These are phyloP conservation scores for Damaliscus lunatus DNA, from an alignment of 2,113 vertebrate species.

Conservation along the genomic window DNA sequence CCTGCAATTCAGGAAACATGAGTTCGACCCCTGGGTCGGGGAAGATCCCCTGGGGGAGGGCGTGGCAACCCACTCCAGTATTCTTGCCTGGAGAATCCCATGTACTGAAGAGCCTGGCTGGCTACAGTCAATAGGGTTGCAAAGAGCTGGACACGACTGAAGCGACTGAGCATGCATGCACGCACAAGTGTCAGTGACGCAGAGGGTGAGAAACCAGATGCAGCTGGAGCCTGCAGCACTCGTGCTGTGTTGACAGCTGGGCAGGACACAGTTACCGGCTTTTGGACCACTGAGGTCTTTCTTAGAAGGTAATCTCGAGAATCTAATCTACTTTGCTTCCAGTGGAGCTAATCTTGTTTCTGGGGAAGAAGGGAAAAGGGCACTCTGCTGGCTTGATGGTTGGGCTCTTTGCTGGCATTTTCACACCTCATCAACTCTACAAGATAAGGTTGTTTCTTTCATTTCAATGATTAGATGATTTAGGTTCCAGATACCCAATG, in stretches of 20 bases:
- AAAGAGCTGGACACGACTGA: not conserved
- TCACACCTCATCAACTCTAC: not conserved
- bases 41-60: not conserved
- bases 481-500: not conserved
- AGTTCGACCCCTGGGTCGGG: not conserved
- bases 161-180: not conserved
- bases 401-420: not conserved
- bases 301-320: too few species aligned
- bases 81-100: not conserved
- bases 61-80: not conserved
- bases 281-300: not conserved
- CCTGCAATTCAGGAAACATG: not conserved
- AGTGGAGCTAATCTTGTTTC: not conserved
- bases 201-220: not conserved
- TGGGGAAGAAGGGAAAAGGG: not conserved
- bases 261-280: not conserved
- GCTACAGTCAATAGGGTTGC: not conserved
- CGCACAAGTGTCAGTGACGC: not conserved
- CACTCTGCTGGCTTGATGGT: not conserved
- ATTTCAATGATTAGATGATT: not conserved
- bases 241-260: too few species aligned
- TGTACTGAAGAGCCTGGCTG: not conserved
- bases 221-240: not conserved
- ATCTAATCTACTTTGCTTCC: too few species aligned
- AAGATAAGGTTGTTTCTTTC: not conserved